phyloP scores from a whole-genome alignment of 2,888 invertebrate species.

The Habroteleia sp. region DNA sequence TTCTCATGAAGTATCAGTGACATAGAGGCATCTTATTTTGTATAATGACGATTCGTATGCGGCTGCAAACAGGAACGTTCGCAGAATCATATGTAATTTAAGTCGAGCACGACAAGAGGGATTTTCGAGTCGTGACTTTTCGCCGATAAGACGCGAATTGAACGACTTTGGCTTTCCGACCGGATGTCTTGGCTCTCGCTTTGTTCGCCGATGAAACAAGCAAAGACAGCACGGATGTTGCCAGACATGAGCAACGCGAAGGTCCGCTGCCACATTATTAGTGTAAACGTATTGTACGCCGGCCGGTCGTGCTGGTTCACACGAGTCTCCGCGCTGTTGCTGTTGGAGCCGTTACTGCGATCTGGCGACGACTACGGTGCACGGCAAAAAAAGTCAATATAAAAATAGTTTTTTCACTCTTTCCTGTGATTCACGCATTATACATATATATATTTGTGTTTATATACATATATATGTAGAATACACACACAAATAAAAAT shows the following conservation, averaged over 20 bases:
- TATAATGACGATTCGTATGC: conserved; percentile 52
- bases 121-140: conserved; percentile 61
- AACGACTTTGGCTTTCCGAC: conserved; percentile 65
- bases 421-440: too few relatives aligned
- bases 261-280: conserved; percentile 62
- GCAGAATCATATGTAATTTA: conserved; percentile 58
- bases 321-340: conserved; percentile 25
- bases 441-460: too few relatives aligned
- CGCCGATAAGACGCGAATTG: conserved; percentile 62
- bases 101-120: conserved; percentile 45
- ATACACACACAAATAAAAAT: too few relatives aligned
- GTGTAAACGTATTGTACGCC: conserved; percentile 59
- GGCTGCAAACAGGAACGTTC: conserved; percentile 39
- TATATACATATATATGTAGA: too few relatives aligned
- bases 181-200: conserved; percentile 73
- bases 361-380: conserved; percentile 1
- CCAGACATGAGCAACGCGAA: conserved; percentile 68
- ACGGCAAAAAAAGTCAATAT: too few relatives aligned
- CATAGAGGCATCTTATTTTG: conserved; percentile 42
- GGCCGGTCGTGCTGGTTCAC: conserved; percentile 50
- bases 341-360: conserved; percentile 8
- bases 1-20: conserved; percentile 40
- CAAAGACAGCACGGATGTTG: conserved; percentile 70
- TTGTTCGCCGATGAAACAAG: conserved; percentile 68
- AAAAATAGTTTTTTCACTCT: too few relatives aligned